These are phyloP conservation scores for Erebia palarica DNA, from an alignment of 2,888 invertebrate species.

Conservation along the genomic window DNA sequence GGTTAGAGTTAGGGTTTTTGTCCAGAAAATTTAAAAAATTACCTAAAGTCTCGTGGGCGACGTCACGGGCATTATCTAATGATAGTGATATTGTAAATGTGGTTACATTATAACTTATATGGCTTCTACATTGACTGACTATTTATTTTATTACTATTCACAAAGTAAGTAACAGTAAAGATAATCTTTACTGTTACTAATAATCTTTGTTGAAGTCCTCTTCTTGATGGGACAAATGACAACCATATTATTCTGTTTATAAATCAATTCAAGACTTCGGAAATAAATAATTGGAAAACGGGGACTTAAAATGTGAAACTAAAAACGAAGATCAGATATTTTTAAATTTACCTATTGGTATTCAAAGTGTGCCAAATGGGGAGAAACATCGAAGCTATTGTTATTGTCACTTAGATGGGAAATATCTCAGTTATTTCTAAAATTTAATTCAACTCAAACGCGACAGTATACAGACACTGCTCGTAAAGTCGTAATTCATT, in stretches of 20 bases:
- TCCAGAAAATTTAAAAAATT: too few species aligned
- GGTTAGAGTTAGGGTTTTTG: too few species aligned
- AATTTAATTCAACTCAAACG: background rate
- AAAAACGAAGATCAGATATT: background rate
- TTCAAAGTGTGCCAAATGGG: constrained; percentile 3
- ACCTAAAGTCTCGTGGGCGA: too few species aligned
- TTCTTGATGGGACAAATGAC: too few species aligned
- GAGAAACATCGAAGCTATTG: background rate
- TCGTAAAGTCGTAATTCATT: background rate
- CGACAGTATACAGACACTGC: background rate
- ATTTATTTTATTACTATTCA: too few species aligned
- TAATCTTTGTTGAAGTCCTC: too few species aligned
- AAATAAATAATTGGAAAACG: background rate
- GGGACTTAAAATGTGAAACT: background rate
- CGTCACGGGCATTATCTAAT: background rate
- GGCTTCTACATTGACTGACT: too few species aligned
- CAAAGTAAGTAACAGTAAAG: too few species aligned
- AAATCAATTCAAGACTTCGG: too few species aligned
- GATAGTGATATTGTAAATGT: background rate
- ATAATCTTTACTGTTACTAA: too few species aligned
- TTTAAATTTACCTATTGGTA: background rate
- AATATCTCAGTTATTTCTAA: background rate
- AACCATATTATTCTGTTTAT: too few species aligned
- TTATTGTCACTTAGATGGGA: background rate
- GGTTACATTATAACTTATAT: background rate